Conservation (phyloP, 1,140 invertebrate species). For the Reticulitermes speratus region DNA sequence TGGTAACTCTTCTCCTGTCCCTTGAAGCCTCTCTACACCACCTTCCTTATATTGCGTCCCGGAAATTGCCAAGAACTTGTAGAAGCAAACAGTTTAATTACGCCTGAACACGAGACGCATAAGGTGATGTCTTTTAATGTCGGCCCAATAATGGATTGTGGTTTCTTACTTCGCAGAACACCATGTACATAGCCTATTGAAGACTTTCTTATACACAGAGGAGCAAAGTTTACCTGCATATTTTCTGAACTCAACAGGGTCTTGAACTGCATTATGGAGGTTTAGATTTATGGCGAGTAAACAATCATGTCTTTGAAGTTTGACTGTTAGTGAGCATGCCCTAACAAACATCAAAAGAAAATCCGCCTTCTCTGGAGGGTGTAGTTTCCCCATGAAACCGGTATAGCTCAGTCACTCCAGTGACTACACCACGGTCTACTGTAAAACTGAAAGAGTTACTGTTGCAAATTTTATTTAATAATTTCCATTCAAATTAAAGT, state of each 20-base stretch:
- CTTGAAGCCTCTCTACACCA: background rate
- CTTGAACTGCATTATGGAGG: background rate
- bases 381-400: background rate
- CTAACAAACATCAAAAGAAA: background rate
- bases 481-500: too few relatives aligned
- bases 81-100: slow-evolving; percentile 24
- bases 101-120: background rate
- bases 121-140: background rate
- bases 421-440: too few relatives aligned
- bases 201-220: background rate
- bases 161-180: background rate
- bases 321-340: background rate
- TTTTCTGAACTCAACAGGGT: background rate
- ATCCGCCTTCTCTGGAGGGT: background rate
- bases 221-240: background rate
- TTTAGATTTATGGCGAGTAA: background rate
- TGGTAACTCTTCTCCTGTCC: background rate
- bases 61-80: slow-evolving; percentile 26
- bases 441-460: too few relatives aligned
- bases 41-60: slow-evolving; percentile 21
- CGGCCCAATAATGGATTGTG: background rate
- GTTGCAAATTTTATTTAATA: too few relatives aligned
- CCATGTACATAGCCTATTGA: background rate
- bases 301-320: slow-evolving; percentile 4
- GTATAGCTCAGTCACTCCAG: too few relatives aligned